These are phyloP conservation scores for Liparis tanakae DNA, from an alignment of 2,797 vertebrate species.

Conservation along the genomic window DNA sequence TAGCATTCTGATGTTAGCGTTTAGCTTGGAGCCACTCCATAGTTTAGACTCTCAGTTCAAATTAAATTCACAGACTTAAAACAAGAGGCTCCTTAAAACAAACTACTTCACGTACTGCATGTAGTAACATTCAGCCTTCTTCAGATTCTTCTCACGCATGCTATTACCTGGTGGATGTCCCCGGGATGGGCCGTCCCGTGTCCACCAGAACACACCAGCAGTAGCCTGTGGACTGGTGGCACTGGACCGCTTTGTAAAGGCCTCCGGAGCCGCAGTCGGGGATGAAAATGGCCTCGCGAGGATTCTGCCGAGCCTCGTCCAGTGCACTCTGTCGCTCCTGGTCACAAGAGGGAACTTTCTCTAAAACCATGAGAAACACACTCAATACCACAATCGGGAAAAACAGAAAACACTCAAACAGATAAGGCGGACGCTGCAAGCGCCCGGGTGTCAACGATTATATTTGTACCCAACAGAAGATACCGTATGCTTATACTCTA, in stretches of 20 bases:
- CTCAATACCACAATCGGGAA: conserved; percentile 56
- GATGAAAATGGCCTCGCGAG: conserved; percentile 91
- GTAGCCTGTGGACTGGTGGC: conserved; percentile 98
- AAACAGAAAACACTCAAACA: conserved; percentile 23
- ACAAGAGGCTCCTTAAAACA: background rate
- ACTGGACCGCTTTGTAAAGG: conserved; percentile 95
- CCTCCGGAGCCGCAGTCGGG: conserved; percentile 92
- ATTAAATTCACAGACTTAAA: background rate
- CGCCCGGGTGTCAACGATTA: too few species aligned
- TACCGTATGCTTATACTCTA: too few species aligned
- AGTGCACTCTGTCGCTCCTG: conserved; percentile 95
- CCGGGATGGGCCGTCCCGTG: conserved; percentile 94
- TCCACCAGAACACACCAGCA: conserved; percentile 99
- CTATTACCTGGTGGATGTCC: conserved; percentile 93
- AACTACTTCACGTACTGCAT: background rate
- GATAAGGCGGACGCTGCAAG: background rate
- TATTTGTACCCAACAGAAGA: too few species aligned
- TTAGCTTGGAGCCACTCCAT: background rate
- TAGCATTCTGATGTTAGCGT: background rate
- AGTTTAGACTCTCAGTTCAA: too few species aligned
- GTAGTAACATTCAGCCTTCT: background rate
- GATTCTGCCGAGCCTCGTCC: conserved; percentile 91
- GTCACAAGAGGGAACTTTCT: conserved; percentile 97
- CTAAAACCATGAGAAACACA: conserved; percentile 84
- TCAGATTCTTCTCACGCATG: background rate